These are phyloP conservation scores for Stratiolaelaps scimitus DNA, from an alignment of 1,140 invertebrate genomes.

Conservation along the genomic window DNA sequence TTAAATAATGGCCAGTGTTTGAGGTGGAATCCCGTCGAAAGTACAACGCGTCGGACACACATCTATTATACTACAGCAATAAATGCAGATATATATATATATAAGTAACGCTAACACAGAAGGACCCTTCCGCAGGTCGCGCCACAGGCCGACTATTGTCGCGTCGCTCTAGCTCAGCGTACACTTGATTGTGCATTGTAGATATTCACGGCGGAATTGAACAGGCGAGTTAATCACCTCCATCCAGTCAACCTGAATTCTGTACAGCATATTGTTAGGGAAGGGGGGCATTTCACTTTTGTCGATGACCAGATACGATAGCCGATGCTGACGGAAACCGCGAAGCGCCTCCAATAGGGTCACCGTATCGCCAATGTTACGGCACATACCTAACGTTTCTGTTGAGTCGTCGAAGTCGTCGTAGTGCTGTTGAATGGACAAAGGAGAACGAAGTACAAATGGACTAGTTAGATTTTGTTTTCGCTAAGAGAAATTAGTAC, in stretches of 20 bases:
- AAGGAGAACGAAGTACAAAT: too few relatives aligned
- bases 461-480: too few relatives aligned
- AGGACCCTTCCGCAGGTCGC: too few relatives aligned
- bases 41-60: too few relatives aligned
- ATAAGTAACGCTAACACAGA: too few relatives aligned
- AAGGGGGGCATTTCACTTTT: constrained; percentile 12
- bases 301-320: constrained; percentile 25
- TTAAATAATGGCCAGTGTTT: too few relatives aligned
- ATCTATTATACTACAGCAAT: too few relatives aligned
- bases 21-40: too few relatives aligned
- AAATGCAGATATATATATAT: too few relatives aligned
- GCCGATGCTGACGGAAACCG: constrained; percentile 3
- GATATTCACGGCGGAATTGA: constrained; percentile 11
- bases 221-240: constrained; percentile 18
- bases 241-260: constrained; percentile 21
- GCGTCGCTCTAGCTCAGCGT: not conserved
- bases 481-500: too few relatives aligned
- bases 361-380: not conserved
- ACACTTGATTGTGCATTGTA: constrained; percentile 19
- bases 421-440: constrained; percentile 8
- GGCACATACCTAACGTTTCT: constrained; percentile 7
- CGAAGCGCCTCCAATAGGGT: constrained; percentile 19
- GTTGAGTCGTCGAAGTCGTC: constrained; percentile 6
- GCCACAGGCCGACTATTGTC: too few relatives aligned
- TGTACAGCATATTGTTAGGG: constrained; percentile 25